Conservation (phyloP, 2,888 invertebrate species). For the Brachycybe producta region DNA sequence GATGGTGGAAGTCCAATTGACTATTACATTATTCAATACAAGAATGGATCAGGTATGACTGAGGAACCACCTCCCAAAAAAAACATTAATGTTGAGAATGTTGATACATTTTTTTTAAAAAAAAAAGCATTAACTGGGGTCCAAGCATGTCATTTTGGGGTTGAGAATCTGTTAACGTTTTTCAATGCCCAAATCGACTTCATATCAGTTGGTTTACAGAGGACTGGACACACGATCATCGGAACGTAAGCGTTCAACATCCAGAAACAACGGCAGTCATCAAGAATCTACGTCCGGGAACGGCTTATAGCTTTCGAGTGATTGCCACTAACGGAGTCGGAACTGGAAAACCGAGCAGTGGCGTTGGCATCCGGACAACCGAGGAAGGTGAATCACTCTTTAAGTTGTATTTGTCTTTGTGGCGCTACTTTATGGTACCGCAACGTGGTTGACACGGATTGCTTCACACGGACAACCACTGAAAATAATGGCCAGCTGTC, state of each 20-base stretch:
- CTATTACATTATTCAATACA: slow-evolving; percentile 32
- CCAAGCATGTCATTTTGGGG: too few relatives aligned
- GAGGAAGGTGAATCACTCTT: slow-evolving; percentile 30
- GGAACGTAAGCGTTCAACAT: slow-evolving; percentile 16
- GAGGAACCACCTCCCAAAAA: too few relatives aligned
- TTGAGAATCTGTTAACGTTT: background rate
- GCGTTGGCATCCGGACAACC: slow-evolving; percentile 28
- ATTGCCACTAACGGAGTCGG: slow-evolving; percentile 34
- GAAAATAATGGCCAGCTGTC: too few relatives aligned
- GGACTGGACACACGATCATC: slow-evolving; percentile 15
- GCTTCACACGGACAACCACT: too few relatives aligned
- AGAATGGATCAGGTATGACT: slow-evolving; percentile 23
- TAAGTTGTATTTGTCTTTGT: background rate
- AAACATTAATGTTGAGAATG: too few relatives aligned
- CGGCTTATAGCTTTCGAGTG: slow-evolving; percentile 31
- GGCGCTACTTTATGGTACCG: too few relatives aligned
- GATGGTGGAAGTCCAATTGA: slow-evolving; percentile 34
- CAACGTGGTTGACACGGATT: too few relatives aligned
- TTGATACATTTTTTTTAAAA: too few relatives aligned
- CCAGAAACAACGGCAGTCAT: slow-evolving; percentile 17
- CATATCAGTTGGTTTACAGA: slow-evolving; percentile 1
- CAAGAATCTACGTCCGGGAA: slow-evolving; percentile 29
- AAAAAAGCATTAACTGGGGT: too few relatives aligned
- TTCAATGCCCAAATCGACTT: background rate
- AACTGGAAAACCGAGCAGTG: slow-evolving; percentile 29